Evolutionary conservation across 2,888 invertebrate species (phyloP).

Genomic region (Mesorhabditis sp.): DNA sequence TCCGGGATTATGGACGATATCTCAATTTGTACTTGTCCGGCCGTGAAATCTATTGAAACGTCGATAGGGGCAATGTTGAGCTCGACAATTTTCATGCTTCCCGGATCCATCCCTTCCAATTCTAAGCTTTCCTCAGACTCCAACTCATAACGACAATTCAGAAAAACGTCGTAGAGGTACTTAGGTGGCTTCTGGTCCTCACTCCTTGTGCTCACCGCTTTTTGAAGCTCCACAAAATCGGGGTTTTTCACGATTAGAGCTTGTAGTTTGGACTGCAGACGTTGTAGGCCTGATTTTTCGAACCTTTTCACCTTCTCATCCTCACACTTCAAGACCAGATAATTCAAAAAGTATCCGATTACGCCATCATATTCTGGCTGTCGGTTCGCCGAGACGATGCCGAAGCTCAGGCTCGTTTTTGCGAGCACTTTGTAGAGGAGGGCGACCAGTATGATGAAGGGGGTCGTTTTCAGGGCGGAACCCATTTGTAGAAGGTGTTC

Average conservation of each 20-base stretch:
- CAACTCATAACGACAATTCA: slow-evolving; percentile 49
- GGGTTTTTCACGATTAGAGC: slow-evolving; percentile 8
- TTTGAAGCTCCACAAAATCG: slow-evolving; percentile 9
- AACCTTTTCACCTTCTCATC: slow-evolving; percentile 8
- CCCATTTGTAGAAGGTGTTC: neutral
- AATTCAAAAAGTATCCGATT: slow-evolving; percentile 46
- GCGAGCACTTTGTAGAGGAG: slow-evolving; percentile 7
- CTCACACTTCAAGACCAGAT: slow-evolving; percentile 25
- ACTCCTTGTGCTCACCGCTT: neutral
- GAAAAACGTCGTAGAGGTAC: slow-evolving; percentile 29
- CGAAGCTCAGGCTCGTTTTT: neutral
- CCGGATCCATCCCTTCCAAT: neutral
- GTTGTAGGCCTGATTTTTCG: neutral
- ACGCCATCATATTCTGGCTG: slow-evolving; percentile 19
- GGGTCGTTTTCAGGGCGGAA: neutral
- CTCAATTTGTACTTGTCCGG: neutral
- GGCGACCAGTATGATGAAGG: slow-evolving; percentile 18
- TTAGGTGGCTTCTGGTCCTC: slow-evolving; percentile 2
- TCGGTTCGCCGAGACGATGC: slow-evolving; percentile 19
- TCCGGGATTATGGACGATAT: neutral
- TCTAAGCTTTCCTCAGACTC: slow-evolving; percentile 23
- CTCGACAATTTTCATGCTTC: neutral
- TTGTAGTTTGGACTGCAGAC: slow-evolving; percentile 7
- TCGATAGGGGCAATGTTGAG: neutral
- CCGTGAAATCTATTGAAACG: neutral